Percentiles rank a stretch among this genome's conserved stretches.
Evolutionary conservation across 2,797 vertebrate species (phyloP).

Genomic region (Chromis chromis): DNA sequence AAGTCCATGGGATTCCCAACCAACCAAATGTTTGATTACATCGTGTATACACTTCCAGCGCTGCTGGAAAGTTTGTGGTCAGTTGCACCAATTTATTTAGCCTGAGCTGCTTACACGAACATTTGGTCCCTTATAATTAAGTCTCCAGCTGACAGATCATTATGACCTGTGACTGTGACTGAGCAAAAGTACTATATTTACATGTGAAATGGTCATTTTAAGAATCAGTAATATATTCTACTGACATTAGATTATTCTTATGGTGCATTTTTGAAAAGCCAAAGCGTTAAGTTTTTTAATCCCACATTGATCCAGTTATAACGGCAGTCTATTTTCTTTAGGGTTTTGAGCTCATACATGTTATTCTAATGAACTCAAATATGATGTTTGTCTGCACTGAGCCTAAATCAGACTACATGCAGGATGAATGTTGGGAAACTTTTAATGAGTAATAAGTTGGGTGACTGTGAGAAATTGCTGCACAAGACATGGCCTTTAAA

Average conservation of each 20-base stretch:
- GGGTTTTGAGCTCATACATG: background rate
- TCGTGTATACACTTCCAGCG: background rate
- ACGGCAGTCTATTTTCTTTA: no score
- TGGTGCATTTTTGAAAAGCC: background rate
- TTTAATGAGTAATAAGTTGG: conserved; percentile 23
- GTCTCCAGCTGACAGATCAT: conserved; percentile 6
- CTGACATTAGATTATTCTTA: background rate
- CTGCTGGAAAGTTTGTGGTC: conserved; percentile 17
- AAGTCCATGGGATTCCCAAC: conserved; percentile 9
- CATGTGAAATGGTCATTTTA: background rate
- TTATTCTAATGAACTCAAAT: conserved; percentile 6
- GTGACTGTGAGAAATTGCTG: background rate
- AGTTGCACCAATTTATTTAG: conserved; percentile 22
- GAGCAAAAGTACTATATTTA: background rate
- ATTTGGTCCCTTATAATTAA: conserved; percentile 11
- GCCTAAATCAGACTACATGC: background rate
- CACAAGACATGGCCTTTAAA: background rate
- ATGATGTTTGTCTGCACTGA: conserved; percentile 1
- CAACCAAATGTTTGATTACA: conserved; percentile 11
- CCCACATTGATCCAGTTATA: background rate
- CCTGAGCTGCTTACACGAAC: conserved; percentile 14
- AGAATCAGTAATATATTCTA: background rate
- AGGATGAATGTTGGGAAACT: background rate
- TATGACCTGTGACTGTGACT: background rate
- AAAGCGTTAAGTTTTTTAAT: background rate